These are phyloP conservation scores for Toxotes chatareus DNA, from an alignment of 2,113 vertebrate species.

Conservation along the genomic window DNA sequence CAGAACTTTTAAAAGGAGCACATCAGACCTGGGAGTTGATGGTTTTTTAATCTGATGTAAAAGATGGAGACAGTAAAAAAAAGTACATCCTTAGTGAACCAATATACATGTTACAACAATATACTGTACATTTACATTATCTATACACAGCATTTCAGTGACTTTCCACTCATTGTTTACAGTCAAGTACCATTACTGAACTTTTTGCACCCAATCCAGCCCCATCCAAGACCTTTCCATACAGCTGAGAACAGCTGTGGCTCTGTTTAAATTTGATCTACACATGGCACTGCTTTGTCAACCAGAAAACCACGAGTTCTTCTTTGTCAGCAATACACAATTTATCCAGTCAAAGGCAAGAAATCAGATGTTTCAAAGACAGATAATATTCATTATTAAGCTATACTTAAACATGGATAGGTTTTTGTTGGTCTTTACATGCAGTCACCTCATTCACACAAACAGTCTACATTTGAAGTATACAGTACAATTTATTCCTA, in stretches of 20 bases:
- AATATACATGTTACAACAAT: slow-evolving; percentile 84
- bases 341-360: slow-evolving; percentile 33
- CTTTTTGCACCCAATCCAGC: slow-evolving; percentile 19
- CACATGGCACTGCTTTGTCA: slow-evolving; percentile 58
- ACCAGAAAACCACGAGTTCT: slow-evolving; percentile 38
- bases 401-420: slow-evolving; percentile 37
- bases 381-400: slow-evolving; percentile 39
- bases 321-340: slow-evolving; percentile 32
- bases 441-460: slow-evolving; percentile 52
- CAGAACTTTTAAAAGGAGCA: neutral
- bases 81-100: slow-evolving; percentile 72
- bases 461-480: slow-evolving; percentile 31
- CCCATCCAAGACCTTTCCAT: neutral
- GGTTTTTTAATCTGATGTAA: slow-evolving; percentile 80
- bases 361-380: slow-evolving; percentile 30
- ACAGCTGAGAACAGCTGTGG: slow-evolving; percentile 28
- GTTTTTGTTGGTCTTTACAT: slow-evolving; percentile 55
- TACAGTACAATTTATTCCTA: slow-evolving; percentile 39
- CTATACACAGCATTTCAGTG: slow-evolving; percentile 86
- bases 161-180: slow-evolving; percentile 74
- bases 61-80: slow-evolving; percentile 79
- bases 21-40: slow-evolving; percentile 34
- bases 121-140: slow-evolving; percentile 82
- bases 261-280: slow-evolving; percentile 54
- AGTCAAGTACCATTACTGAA: slow-evolving; percentile 71